These are phyloP conservation scores for Myiothlypis chrysogaster DNA, from an alignment of 2,797 vertebrate genomes.

Conservation along the genomic window DNA sequence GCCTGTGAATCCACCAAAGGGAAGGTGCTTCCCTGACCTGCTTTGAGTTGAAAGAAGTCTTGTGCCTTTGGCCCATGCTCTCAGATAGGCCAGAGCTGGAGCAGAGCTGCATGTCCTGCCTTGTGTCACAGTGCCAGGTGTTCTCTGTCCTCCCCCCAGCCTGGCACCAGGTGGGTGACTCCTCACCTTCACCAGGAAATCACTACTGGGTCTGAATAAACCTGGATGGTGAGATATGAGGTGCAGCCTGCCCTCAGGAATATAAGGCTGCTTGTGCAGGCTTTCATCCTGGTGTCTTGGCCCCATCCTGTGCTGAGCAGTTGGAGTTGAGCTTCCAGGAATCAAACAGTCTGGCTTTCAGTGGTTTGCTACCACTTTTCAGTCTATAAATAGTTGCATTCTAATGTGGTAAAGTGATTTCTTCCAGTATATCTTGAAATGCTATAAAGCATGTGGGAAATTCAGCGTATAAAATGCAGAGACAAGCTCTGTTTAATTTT, in stretches of 20 bases:
- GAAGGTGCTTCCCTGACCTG: neutral
- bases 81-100: neutral
- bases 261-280: neutral
- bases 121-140: neutral
- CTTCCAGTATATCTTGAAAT: neutral
- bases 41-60: neutral
- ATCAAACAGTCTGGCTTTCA: neutral
- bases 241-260: neutral
- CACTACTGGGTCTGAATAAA: neutral
- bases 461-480: conserved; percentile 1
- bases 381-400: neutral
- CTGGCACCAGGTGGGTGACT: neutral
- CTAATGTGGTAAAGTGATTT: neutral
- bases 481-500: conserved; percentile 29
- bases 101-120: neutral
- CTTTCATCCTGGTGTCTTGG: neutral
- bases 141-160: neutral
- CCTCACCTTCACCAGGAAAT: neutral
- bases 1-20: neutral
- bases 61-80: accelerated
- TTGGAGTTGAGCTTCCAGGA: neutral
- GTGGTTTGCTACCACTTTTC: neutral
- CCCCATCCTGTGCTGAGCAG: neutral
- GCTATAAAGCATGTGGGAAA: neutral
- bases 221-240: neutral